These are phyloP conservation scores for Antennarius maculatus DNA, from an alignment of 2,797 vertebrate genomes.

Conservation along the genomic window DNA sequence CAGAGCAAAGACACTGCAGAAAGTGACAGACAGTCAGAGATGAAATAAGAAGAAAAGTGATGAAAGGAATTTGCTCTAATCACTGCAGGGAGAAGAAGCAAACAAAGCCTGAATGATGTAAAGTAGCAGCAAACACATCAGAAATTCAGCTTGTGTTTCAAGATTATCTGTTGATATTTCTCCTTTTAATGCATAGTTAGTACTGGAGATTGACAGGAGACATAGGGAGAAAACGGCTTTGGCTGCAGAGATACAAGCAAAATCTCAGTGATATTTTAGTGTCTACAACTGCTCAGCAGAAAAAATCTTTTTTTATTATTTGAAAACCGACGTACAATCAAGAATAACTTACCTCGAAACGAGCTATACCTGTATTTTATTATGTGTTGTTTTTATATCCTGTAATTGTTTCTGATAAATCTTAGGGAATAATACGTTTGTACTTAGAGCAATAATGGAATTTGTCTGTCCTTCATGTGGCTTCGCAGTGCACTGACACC, in stretches of 20 bases:
- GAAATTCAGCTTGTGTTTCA: neutral
- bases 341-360: too few species aligned
- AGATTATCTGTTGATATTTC: constrained; percentile 5
- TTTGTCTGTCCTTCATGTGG: too few species aligned
- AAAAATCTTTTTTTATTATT: too few species aligned
- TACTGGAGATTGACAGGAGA: neutral
- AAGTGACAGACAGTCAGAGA: constrained; percentile 39
- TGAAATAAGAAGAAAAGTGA: constrained; percentile 26
- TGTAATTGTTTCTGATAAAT: too few species aligned
- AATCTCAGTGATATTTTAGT: too few species aligned
- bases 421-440: too few species aligned
- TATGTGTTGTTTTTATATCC: too few species aligned
- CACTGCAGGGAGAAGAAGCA: constrained; percentile 26
- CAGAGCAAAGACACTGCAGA: constrained; percentile 12
- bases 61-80: constrained; percentile 37
- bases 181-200: neutral
- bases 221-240: neutral
- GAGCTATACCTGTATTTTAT: too few species aligned
- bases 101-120: constrained; percentile 20
- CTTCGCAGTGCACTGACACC: too few species aligned
- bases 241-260: neutral
- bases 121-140: constrained; percentile 4
- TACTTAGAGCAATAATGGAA: too few species aligned
- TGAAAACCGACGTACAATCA: too few species aligned
- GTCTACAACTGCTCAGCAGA: too few species aligned